Percentiles rank a stretch among this genome's conserved stretches.
Evolutionary conservation across 1,140 invertebrate species (phyloP).

Genomic region (Idris sp.): DNA sequence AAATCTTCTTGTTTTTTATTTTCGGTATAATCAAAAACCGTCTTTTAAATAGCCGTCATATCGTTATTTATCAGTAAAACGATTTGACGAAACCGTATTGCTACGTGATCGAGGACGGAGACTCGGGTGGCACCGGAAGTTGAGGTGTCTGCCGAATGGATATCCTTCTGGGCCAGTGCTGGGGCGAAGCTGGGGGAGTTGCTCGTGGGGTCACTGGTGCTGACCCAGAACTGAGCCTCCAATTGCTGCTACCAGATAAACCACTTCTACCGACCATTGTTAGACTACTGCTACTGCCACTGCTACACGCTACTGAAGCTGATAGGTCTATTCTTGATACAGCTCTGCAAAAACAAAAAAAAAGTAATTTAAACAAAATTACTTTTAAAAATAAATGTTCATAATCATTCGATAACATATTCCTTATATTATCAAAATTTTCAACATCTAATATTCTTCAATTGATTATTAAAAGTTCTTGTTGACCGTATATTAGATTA

Average conservation of each 20-base stretch:
- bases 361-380: no score
- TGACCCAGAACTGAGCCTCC: conserved; percentile 73
- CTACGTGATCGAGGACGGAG: conserved; percentile 62
- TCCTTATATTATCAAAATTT: no score
- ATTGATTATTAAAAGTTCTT: no score
- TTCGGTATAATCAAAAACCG: conserved; percentile 1
- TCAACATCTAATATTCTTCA: no score
- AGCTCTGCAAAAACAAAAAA: conserved; percentile 77
- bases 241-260: conserved; percentile 67
- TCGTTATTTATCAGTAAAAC: conserved; percentile 48
- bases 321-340: conserved; percentile 83
- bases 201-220: conserved; percentile 79
- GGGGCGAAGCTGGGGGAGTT: conserved; percentile 80
- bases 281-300: conserved; percentile 72
- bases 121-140: conserved; percentile 64
- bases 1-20: conserved; percentile 1
- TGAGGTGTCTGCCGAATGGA: conserved; percentile 64
- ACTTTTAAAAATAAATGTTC: no score
- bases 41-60: conserved; percentile 17
- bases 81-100: conserved; percentile 47
- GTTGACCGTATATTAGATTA: no score
- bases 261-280: conserved; percentile 67
- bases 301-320: conserved; percentile 77
- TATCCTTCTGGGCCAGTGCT: conserved; percentile 74
- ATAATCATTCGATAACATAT: no score